Conservation (phyloP, 2,797 vertebrate genomes). For the Galago senegalensis region DNA sequence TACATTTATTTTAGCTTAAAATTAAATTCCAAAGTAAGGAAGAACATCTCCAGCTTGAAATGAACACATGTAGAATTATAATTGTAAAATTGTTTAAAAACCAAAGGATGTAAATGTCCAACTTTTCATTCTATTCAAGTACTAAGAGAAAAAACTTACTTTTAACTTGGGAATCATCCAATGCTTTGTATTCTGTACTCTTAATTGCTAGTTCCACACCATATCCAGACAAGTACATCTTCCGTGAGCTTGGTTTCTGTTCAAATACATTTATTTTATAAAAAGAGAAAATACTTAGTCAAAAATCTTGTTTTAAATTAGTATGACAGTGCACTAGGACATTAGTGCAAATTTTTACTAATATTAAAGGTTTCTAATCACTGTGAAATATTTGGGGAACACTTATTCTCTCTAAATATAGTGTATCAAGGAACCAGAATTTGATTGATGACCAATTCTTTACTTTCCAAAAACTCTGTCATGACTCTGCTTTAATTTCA, state of each 20-base stretch:
- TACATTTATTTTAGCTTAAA: conserved; percentile 16
- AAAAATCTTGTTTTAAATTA: conserved; percentile 42
- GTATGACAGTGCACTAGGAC: background rate
- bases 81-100: conserved; percentile 36
- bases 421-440: conserved; percentile 1
- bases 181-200: conserved; percentile 98
- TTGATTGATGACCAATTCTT: background rate
- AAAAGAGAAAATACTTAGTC: conserved; percentile 58
- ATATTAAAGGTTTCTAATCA: background rate
- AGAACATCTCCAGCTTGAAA: background rate
- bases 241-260: conserved; percentile 93
- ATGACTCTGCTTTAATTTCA: background rate
- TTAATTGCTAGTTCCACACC: conserved; percentile 98
- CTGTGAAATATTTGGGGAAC: background rate
- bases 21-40: conserved; percentile 35
- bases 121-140: conserved; percentile 10
- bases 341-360: background rate
- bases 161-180: conserved; percentile 96
- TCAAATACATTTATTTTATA: conserved; percentile 73
- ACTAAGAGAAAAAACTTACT: conserved; percentile 89
- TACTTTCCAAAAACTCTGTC: conserved; percentile 4
- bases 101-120: background rate
- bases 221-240: conserved; percentile 97
- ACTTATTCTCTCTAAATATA: background rate
- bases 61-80: conserved; percentile 56